Evolutionary conservation across 2,797 vertebrate genomes (phyloP), one percentile per base, ranked within the genome.

Genomic region (Esox masquinongy): DNA sequence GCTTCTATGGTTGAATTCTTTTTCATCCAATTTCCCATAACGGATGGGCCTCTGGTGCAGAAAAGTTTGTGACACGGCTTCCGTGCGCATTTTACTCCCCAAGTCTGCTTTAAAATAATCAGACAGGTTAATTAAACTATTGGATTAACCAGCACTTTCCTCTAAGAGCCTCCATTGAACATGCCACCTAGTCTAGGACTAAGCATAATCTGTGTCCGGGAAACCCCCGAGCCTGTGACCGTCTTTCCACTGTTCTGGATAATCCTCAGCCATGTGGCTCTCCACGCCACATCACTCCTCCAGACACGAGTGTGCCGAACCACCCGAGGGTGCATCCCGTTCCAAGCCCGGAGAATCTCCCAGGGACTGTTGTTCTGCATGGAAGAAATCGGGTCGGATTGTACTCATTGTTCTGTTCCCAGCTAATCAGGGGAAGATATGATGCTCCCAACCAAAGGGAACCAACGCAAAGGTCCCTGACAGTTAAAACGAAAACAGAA

Each of bases 331-430:
- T 19, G 51, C 29, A 26, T 74, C 66, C 63, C 43, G 15, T 22
- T 49, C 22, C 36, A 14, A 26, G 47, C 49, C 51, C 47, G 29
- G 29, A 16, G 50, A 59, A 50, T 68, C 53, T 68, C 70, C 47
- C 66, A 61, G 63, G 73, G 29, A 81, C 39, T 77, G 69, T 73
- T 79, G 73, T 69, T 75, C 22, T 24, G 34, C 70, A 29, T 61
- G 9, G 43, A 43, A 31, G 2, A 43, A 9, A 6, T 43, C 9
- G 39, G 5, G 39, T 43, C 39, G 5, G 39, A 43, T 43, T 7
- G 39, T 43, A 7, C 43, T 14, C 12, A 14, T 11, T 47, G 7
- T 47, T 14, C 9, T 12, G 43, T 47, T 47, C 43, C 9, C 43
- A 7, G 12, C 43, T 14, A 4, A 47, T 47, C 43, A 47, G 12